Evolutionary conservation across 2,797 vertebrate species (phyloP).

Genomic region (Sorex maritimensis): DNA sequence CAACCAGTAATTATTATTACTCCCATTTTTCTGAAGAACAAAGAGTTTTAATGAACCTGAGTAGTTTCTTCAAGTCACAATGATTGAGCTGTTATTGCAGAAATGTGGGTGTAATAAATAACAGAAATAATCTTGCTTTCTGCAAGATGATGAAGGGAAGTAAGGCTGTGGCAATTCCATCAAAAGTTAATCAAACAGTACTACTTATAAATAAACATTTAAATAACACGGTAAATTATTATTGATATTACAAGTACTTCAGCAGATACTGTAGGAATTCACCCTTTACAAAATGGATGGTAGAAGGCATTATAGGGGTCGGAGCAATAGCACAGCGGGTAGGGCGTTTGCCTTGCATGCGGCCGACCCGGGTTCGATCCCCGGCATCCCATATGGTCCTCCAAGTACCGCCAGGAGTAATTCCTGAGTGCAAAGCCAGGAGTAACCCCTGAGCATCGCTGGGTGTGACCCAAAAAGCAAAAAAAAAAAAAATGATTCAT

Average conservation of each 20-base stretch:
- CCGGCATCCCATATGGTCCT: too few species aligned
- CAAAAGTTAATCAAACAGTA: slow-evolving; percentile 26
- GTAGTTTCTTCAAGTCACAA: not conserved
- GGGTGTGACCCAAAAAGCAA: too few species aligned
- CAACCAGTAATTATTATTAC: not conserved
- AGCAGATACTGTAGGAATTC: not conserved
- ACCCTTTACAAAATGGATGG: not conserved
- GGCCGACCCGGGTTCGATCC: too few species aligned
- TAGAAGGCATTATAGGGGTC: too few species aligned
- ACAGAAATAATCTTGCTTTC: not conserved
- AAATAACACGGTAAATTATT: not conserved
- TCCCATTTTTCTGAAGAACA: not conserved
- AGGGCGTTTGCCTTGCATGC: too few species aligned
- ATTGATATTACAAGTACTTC: slow-evolving; percentile 2
- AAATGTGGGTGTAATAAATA: not conserved
- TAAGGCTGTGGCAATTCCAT: not conserved
- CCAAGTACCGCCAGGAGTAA: too few species aligned
- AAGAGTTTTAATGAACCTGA: not conserved
- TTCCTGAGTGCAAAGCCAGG: too few species aligned
- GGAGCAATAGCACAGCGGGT: too few species aligned
- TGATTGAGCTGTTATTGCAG: not conserved
- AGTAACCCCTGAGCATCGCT: too few species aligned
- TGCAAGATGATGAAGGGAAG: slow-evolving; percentile 19
- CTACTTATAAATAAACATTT: slow-evolving; percentile 13
- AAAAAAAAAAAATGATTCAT: not conserved